Base-by-base conservation (phyloP, 2,113 vertebrate genomes). In the Stictonetta naevosa region DNA sequence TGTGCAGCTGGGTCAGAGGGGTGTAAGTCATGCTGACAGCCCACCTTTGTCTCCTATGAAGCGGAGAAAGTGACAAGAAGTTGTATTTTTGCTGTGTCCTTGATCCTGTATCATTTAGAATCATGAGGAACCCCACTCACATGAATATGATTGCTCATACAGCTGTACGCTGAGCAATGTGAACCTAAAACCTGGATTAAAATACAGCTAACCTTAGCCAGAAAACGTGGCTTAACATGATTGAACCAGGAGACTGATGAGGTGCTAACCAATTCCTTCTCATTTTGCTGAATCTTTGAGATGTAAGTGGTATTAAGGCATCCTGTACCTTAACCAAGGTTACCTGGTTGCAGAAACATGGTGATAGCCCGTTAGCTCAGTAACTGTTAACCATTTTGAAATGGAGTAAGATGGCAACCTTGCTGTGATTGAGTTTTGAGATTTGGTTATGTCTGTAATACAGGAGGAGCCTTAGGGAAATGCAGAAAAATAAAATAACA, bases 121-220 rank as follows among this genome's bases (percentile, higher is more conserved):
- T 48, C 55, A 69, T 0, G 0, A 63, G 46, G n/a, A 88, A 23
- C 1, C 0, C 8, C 1, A 1, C 26, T 60, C 33, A 38, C 33
- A 78, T 78, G 15, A 34, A 16, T 33, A 14, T 15, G 20, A 48
- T 4, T 86, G 38, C 56, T 88, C 33, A 1, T 33, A 48, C 48
- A 88, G 62, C 52, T 78, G 40, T 25, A 21, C 3, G 33, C 17
- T 46, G 76, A 94, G 66, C 74, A 15, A 58, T 11, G 40, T 50
- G n/a, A 64, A 53, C 28, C 26, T 58, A 73, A 92, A 81, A 66
- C 25, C 44, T 60, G 44, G 28, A 88, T 72, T 92, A 88, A 86
- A 86, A 80, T 58, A 48, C 28, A 82, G 10, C 40, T 21, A 83
- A 29, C 48, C 23, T 34, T 46, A 85, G 36, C 13, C 62, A 89